These are phyloP conservation scores for Balearica regulorum DNA, from an alignment of 2,797 vertebrate species.

Conservation along the genomic window DNA sequence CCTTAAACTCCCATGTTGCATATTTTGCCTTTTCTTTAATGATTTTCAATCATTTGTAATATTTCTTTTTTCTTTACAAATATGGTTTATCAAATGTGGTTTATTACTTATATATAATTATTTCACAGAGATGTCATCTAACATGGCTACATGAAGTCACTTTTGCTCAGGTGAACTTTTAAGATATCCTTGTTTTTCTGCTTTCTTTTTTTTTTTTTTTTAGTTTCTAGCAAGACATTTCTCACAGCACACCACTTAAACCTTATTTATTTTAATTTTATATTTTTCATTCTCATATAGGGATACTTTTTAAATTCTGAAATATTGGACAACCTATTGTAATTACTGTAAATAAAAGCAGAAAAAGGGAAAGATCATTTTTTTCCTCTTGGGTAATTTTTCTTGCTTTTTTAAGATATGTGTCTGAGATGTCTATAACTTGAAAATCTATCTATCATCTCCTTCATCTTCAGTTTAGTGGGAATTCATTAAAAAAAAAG, in stretches of 20 bases:
- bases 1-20: neutral
- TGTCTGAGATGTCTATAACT: neutral
- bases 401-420: neutral
- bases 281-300: neutral
- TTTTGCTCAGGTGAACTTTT: neutral
- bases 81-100: neutral
- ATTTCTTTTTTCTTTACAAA: neutral
- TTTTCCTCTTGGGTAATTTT: neutral
- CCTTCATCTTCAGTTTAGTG: neutral
- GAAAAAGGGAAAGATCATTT: neutral
- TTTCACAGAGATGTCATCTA: neutral
- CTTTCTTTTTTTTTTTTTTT: neutral
- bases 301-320: neutral
- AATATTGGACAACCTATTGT: neutral
- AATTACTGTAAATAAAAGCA: neutral
- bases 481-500: neutral
- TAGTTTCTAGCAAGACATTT: neutral
- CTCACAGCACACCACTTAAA: neutral
- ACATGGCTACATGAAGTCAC: neutral
- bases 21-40: neutral
- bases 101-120: neutral
- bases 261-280: neutral
- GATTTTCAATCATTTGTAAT: neutral
- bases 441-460: neutral
- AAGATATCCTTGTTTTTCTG: neutral